Base-by-base conservation (phyloP, 1,140 invertebrate genomes). In the Schlechtendalia chinensis region DNA sequence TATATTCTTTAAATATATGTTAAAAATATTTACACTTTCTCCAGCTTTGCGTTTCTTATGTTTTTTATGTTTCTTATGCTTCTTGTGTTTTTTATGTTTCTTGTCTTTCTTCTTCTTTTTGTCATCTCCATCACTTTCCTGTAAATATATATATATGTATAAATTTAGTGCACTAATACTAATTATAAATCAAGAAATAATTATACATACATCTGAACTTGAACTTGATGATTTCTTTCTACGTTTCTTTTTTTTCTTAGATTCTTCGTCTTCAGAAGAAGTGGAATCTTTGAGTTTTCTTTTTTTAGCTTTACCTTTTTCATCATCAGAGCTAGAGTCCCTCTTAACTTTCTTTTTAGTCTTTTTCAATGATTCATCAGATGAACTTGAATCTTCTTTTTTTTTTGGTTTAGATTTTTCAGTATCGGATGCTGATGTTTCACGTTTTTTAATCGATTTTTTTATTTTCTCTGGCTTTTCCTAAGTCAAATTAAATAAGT, bases 21-120 rank as follows among this genome's bases (percentile, higher is more conserved):
- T 4, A 67, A 67, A 71, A 5, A 29, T 80, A 81, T 81, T 82
- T 81, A 84, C 89, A 53, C 88, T 88, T 59, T 89, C 89, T 12
- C 88, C 88, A 27, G 85, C 84, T 83, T 90, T 90, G 84, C 88
- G 89, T 85, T 91, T 91, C 83, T 91, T 91, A 82, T 90, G 89
- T 83, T 91, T 91, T 81, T 90, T 88, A 80, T 90, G 89, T 82
- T 91, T 91, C 86, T 91, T 91, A 82, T 90, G 89, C 84, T 91
- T 91, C 85, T 91, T 91, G 82, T 91, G 90, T 84, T 91, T 91
- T 81, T 91, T 81, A 77, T 81, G 81, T 45, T 81, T 81, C 27
- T 81, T 91, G 81, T 91, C 90, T 83, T 91, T 91, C 82, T 91
- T 91, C 80, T 91, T 90, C 80, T 91, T 91, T 82, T 91, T 91